Base-by-base conservation (phyloP, 2,797 vertebrate genomes). In the Propithecus perrieri region DNA sequence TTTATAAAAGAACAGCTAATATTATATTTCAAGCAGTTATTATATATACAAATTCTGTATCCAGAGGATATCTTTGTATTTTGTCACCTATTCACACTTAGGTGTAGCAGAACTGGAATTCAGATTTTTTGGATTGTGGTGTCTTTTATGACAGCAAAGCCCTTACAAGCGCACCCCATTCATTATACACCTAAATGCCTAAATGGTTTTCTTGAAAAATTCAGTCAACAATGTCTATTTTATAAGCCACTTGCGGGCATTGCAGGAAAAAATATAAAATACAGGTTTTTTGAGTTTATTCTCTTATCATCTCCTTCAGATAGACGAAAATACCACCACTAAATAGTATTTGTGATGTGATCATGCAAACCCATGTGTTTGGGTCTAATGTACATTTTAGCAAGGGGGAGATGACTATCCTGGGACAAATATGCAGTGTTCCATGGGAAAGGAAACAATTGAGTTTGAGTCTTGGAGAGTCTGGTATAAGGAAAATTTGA, bases 1-100 rank as follows among this genome's bases (percentile, higher is more conserved):
- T 79, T 97, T 95, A 74, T 43, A 72, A 95, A 92, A 96, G 91
- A 93, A 92, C 85, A 89, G 55, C 69, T 86, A 81, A 85, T 92
- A 85, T 57, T 93, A 50, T 94, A 90, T 80, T 96, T 78, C 6
- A 85, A 87, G n/a, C 17, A 59, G 61, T 87, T 97, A 84, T 48
- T 88, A 72, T 61, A 48, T 72, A 74, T 85, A 95, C 10, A 94
- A 35, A 57, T 89, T 90, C 48, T 76, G 1, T 95, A 79, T 93
- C 50, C 43, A 96, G 18, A 86, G n/a, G 24, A 22, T 48, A 74
- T 91, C 38, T 93, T 86, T 71, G 3, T 80, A 38, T 95, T n/a
- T 79, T n/a, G 5, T 80, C 89, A 86, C 65, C 38, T 80, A 4
- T 5, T 83, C 26, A 87, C 33, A 43, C 18, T 22, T 79, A 86